Evolutionary conservation across 2,113 vertebrate genomes (phyloP).

Genomic region (Hippopotamus amphibius): DNA sequence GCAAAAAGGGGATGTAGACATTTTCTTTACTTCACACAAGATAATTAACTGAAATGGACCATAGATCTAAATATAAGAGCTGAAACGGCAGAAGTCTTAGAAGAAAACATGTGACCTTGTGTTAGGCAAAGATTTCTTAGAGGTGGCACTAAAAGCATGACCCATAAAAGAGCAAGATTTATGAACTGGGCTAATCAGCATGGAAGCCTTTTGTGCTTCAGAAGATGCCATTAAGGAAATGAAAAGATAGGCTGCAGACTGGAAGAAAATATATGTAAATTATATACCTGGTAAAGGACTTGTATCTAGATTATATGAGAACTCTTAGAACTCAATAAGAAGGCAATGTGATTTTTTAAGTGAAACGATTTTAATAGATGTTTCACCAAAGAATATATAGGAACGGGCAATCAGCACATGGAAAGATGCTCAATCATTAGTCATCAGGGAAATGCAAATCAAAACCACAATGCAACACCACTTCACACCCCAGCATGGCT

Average conservation of each 20-base stretch:
- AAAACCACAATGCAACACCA: background rate
- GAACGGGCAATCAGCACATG: background rate
- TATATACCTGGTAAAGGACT: background rate
- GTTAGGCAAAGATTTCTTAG: background rate
- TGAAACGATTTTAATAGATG: background rate
- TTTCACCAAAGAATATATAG: background rate
- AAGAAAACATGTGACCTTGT: background rate
- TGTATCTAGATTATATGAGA: background rate
- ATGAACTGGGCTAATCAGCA: background rate
- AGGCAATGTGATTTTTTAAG: background rate
- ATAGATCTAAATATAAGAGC: background rate
- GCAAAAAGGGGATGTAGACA: background rate
- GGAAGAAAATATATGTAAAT: background rate
- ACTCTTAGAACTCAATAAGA: background rate
- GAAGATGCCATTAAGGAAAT: background rate
- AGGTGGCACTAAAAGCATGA: background rate
- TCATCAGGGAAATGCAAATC: background rate
- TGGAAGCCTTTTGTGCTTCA: background rate
- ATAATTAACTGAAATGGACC: background rate
- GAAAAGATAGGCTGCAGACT: background rate
- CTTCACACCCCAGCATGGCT: background rate
- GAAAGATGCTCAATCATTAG: background rate
- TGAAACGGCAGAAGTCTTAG: background rate
- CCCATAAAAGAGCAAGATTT: background rate
- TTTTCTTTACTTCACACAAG: background rate